phyloP scores from a whole-genome alignment of 2,797 vertebrate species.

The Cyclura pinguis region DNA sequence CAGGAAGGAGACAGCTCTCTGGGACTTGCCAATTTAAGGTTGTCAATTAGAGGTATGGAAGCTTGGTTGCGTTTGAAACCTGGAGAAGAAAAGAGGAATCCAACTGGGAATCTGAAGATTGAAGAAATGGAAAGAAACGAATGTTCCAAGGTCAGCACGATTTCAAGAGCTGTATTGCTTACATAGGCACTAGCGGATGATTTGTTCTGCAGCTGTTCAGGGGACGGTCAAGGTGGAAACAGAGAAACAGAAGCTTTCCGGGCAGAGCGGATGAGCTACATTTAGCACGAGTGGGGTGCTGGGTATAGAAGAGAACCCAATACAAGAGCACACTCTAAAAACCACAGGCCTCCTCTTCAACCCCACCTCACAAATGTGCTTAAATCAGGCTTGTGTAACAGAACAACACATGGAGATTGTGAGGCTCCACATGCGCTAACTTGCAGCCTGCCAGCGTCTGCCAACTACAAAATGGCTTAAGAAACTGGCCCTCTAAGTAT shows the following conservation, averaged over 20 bases:
- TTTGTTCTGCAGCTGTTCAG: slow-evolving; percentile 42
- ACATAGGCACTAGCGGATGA: slow-evolving; percentile 26
- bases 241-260: slow-evolving; percentile 28
- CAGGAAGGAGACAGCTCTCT: neutral
- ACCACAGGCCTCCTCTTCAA: neutral
- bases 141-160: slow-evolving; percentile 40
- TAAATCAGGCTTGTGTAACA: neutral
- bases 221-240: slow-evolving; percentile 9
- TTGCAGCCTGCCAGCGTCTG: neutral
- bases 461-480: neutral
- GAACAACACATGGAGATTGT: neutral
- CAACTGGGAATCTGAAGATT: neutral
- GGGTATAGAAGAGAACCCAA: neutral
- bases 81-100: neutral
- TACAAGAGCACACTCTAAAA: neutral
- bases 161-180: slow-evolving; percentile 34
- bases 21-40: neutral
- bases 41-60: slow-evolving; percentile 18
- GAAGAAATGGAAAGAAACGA: slow-evolving; percentile 33
- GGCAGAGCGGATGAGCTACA: neutral
- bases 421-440: neutral
- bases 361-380: neutral
- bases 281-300: slow-evolving; percentile 12
- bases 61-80: slow-evolving; percentile 3
- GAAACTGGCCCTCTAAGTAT: neutral